Conservation (phyloP, 2,888 invertebrate genomes). For the Lepidocyrtinus sp. region DNA sequence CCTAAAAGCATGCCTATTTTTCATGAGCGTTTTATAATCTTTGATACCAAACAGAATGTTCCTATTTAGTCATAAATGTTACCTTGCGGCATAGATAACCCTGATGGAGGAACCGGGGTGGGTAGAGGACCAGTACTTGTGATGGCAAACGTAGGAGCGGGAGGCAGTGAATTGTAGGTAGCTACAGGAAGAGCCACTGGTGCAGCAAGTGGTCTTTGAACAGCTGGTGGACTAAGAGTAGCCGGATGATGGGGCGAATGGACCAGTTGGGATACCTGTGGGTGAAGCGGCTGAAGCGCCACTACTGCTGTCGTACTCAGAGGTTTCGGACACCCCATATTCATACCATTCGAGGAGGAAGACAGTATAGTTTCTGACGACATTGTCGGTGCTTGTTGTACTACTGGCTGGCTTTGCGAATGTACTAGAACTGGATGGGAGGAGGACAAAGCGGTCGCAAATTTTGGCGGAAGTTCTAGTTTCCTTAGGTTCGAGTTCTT, state of each 20-base stretch:
- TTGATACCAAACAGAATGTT: too few species aligned
- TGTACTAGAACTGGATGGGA: slow-evolving; percentile 48
- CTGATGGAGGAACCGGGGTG: slow-evolving; percentile 31
- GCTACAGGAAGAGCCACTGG: slow-evolving; percentile 59
- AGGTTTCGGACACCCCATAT: slow-evolving; percentile 63
- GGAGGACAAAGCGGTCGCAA: slow-evolving; percentile 56
- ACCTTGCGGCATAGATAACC: slow-evolving; percentile 48
- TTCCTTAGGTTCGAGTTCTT: slow-evolving; percentile 53
- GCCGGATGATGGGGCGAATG: slow-evolving; percentile 53
- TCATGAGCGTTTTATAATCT: too few species aligned
- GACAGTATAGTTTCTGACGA: slow-evolving; percentile 24
- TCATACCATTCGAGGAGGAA: slow-evolving; percentile 63
- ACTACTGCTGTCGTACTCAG: slow-evolving; percentile 65
- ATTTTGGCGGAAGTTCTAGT: slow-evolving; percentile 66
- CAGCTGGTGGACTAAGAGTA: slow-evolving; percentile 10
- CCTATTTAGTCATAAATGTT: slow-evolving; percentile 1
- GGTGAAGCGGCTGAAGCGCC: slow-evolving; percentile 68
- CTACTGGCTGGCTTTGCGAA: slow-evolving; percentile 39
- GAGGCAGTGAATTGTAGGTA: slow-evolving; percentile 52
- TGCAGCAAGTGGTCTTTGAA: slow-evolving; percentile 40
- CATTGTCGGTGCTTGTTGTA: slow-evolving; percentile 18
- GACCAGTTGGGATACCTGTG: slow-evolving; percentile 66
- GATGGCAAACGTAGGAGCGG: slow-evolving; percentile 53
- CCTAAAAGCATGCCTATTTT: slow-evolving; percentile 24
- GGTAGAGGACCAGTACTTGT: slow-evolving; percentile 42